These are phyloP conservation scores for Virgularia gustaviana DNA, from an alignment of 92 coral and sea anemone genomes.

Conservation along the genomic window DNA sequence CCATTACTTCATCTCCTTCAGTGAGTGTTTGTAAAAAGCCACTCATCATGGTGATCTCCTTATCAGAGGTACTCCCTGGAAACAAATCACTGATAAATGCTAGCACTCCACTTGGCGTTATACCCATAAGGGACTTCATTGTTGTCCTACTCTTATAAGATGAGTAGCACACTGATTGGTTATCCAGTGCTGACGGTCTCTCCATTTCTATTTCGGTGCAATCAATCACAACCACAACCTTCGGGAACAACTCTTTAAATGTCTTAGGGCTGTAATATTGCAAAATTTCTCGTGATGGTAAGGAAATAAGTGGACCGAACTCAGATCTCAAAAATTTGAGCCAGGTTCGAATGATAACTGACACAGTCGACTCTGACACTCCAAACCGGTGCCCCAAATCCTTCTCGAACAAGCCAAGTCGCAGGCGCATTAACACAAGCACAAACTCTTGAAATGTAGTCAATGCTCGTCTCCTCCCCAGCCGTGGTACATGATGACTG, in stretches of 20 bases:
- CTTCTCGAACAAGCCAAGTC: constrained; percentile 55
- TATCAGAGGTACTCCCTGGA: constrained; percentile 54
- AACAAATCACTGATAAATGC: constrained; percentile 48
- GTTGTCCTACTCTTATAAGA: too few relatives aligned
- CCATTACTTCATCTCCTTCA: constrained; percentile 47
- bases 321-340: constrained; percentile 38
- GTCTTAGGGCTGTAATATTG: constrained; percentile 52
- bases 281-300: constrained; percentile 47
- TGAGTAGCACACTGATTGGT: constrained; percentile 50
- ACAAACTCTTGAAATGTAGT: constrained; percentile 38
- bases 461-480: constrained; percentile 41
- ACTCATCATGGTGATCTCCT: constrained; percentile 49
- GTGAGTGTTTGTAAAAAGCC: constrained; percentile 48
- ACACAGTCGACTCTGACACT: constrained; percentile 38
- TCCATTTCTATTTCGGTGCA: too few relatives aligned
- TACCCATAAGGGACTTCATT: constrained; percentile 57
- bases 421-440: constrained; percentile 38
- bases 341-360: constrained; percentile 45
- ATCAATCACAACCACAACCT: constrained; percentile 56
- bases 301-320: constrained; percentile 39
- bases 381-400: constrained; percentile 51
- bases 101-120: constrained; percentile 64
- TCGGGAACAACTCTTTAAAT: constrained; percentile 51
- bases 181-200: constrained; percentile 36
- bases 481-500: constrained; percentile 4